Base-by-base conservation (phyloP, 2,888 invertebrate genomes). In the Plemyria rubiginata region DNA sequence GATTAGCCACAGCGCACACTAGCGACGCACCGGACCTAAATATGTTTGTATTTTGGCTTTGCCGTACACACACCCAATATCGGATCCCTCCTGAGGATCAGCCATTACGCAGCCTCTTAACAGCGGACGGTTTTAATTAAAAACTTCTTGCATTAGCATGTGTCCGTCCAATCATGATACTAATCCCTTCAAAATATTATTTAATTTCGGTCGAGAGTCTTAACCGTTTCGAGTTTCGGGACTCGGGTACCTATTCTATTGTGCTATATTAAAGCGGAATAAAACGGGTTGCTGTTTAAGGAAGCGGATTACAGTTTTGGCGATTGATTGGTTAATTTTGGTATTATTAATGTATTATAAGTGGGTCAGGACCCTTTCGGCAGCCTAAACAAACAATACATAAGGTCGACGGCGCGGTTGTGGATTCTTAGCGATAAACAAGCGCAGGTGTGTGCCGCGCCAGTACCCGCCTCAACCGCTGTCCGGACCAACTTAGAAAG, bases 121-220 rank as follows among this genome's bases (percentile, higher is more conserved):
- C 91, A 84, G 80, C 86, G 84, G 84, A 83, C 88, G 87, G 87
- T 90, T 92, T 92, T 92, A 92, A 92, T 92, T 92, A 92, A 92
- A 92, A 92, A 92, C 92, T 92, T 92, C 92, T 90, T 90, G 84
- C 90, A 90, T 90, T 91, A 91, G 85, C 91, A 88, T 90, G 88
- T 87, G 87, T 86, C 85, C 84, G 85, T 79, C 85, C 85, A 84
- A 84, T 87, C 84, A 85, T 83, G 84, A 81, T 84, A 80, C 84
- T 87, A 87, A 88, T 87, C 86, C 85, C 82, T 84, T 85, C 85
- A 84, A 87, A 87, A 90, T 88, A 87, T 87, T 88, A 89, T 88
- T 88, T 88, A 87, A 88, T 88, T 86, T 82, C 78, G 72, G 70
- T 73, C 68, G 72, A 72, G 73, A 74, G 68, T 74, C 66, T 70